Percentiles rank a stretch among this genome's conserved stretches.
Evolutionary conservation across 2,797 vertebrate genomes (phyloP).

Genomic region (Telmatherina bonti): DNA sequence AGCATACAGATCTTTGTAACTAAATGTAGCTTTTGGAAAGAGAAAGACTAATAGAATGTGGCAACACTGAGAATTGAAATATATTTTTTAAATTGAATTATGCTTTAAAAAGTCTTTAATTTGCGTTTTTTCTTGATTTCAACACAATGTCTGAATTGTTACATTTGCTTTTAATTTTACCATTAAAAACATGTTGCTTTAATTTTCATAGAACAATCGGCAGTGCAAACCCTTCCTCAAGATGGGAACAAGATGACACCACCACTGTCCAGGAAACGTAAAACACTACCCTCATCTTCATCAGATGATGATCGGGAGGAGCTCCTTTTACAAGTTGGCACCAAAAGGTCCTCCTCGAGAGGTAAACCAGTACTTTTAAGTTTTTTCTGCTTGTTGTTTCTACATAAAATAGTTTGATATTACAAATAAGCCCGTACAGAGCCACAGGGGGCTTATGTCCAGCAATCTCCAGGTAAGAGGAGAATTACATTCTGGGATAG

Average conservation of each 20-base stretch:
- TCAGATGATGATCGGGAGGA: constrained; percentile 7
- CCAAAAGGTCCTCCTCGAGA: neutral
- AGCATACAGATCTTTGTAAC: neutral
- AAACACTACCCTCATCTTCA: neutral
- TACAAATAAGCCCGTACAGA: neutral
- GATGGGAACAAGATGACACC: neutral
- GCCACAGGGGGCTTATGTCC: neutral
- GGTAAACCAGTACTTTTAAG: no score
- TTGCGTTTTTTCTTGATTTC: neutral
- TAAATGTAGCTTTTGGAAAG: no score
- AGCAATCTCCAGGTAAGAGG: neutral
- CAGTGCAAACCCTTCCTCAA: neutral
- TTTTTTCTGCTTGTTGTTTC: no score
- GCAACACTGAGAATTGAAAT: no score
- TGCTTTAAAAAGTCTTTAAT: neutral
- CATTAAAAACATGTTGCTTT: no score
- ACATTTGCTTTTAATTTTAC: no score
- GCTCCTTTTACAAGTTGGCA: neutral
- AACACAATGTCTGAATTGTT: no score
- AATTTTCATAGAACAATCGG: neutral
- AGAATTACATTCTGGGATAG: no score
- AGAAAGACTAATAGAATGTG: no score
- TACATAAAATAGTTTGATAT: no score
- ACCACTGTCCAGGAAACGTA: neutral
- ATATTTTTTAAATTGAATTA: neutral